Percentiles rank a stretch among this genome's conserved stretches.
phyloP scores from a whole-genome alignment of 2,888 invertebrate species.

The Chamaedrilus cognettii region DNA sequence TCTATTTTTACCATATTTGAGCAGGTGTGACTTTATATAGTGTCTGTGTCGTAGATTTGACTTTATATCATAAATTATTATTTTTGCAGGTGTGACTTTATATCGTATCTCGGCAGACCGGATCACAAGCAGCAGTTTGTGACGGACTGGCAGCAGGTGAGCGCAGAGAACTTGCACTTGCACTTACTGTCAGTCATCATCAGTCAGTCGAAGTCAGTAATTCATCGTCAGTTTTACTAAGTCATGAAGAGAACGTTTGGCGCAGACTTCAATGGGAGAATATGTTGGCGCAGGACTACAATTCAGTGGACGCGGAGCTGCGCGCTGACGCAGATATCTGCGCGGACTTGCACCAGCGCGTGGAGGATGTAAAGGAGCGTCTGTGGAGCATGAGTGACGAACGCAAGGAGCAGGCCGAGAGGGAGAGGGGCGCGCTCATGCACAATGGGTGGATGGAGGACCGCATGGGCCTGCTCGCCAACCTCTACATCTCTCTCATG shows the following conservation, averaged over 20 bases:
- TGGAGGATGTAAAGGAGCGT: constrained; percentile 57
- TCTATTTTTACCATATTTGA: neutral
- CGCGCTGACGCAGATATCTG: constrained; percentile 58
- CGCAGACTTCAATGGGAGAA: no score
- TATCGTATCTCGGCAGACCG: constrained; percentile 52
- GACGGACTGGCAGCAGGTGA: constrained; percentile 58
- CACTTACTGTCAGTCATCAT: neutral
- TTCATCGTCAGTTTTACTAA: no score
- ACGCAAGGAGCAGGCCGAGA: constrained; percentile 56
- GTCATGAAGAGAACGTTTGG: no score
- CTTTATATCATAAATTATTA: neutral
- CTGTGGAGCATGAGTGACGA: constrained; percentile 59
- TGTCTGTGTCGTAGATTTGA: neutral
- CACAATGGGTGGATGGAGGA: constrained; percentile 59
- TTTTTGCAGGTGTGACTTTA: constrained; percentile 49
- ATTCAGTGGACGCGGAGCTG: constrained; percentile 56
- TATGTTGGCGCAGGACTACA: no score
- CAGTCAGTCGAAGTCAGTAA: neutral
- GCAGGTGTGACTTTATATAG: neutral
- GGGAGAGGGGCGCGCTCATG: constrained; percentile 50
- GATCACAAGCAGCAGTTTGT: constrained; percentile 59
- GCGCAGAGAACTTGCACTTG: constrained; percentile 14
- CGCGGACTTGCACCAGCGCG: constrained; percentile 57
- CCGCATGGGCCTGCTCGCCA: constrained; percentile 54
- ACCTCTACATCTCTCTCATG: constrained; percentile 58